Evolutionary conservation across 2,797 vertebrate species (phyloP), one percentile per base, ranked within the genome.

Genomic region (Spinus pinus): DNA sequence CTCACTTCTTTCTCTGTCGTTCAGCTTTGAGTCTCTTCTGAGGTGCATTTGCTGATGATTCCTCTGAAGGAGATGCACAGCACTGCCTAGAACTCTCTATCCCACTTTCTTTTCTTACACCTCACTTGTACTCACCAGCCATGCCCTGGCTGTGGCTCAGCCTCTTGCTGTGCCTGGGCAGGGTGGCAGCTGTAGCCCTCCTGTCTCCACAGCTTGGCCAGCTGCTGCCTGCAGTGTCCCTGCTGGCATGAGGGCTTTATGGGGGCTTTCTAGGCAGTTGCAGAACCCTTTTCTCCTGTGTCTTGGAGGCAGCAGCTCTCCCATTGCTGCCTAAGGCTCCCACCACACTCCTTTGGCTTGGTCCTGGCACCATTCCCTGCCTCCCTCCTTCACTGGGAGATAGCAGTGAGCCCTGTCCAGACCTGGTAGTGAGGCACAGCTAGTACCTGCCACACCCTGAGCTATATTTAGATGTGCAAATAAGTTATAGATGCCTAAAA

Each of bases 111-210:
- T 41, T 41, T 18, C 46, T 31, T 35, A 10, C 30, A 4, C 27
- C 1, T 1, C 2, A 0, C 7, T 83, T 0, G 31, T 2, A 0
- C 31, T 31, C 0, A 0, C 18, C 14, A 4, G 66, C 86, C 0
- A 0, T 39, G 77, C 61, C 44, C 65, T 30, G 23, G 49, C 67
- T 53, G 2, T 3, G 54, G 71, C 81, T 87, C 46, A 30, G 65
- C 23, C 58, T 51, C 54, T 6, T 3, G 0, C 33, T 13, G 35
- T 28, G 49, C 66, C 60, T 3, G 1, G 47, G 41, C 46, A 30
- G 73, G 46, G 31, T 0, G 2, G 54, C 57, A 64, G 41, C 60
- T 21, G 6, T 1, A 1, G 24, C 79, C n/a, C 64, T 49, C 25
- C 54, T 22, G 31, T 65, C 78, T 67, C 50, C 51, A 2, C 0